phyloP scores from a whole-genome alignment of 1,140 invertebrate genomes.

The Formica selysi region DNA sequence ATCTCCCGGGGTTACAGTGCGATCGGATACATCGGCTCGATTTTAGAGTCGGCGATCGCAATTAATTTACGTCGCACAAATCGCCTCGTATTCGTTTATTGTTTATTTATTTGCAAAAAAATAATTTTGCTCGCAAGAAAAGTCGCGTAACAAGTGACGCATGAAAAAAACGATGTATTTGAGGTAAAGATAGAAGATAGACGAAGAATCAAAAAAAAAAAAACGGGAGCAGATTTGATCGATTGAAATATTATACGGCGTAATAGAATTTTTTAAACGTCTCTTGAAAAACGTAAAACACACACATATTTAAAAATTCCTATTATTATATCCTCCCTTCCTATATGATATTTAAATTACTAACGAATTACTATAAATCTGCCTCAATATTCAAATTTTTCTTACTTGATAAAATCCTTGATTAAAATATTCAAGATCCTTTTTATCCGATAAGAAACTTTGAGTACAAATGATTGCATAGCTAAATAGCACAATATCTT shows the following conservation, averaged over 20 bases:
- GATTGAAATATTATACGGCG: constrained; percentile 6
- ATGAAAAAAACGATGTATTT: not conserved
- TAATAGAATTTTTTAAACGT: constrained; percentile 10
- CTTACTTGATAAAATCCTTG: not conserved
- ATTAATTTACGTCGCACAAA: constrained; percentile 10
- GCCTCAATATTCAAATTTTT: constrained; percentile 6
- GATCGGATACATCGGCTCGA: constrained; percentile 16
- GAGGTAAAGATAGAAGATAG: not conserved
- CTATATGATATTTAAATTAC: constrained; percentile 9
- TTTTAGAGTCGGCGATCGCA: not conserved
- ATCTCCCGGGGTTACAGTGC: not conserved
- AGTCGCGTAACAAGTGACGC: not conserved
- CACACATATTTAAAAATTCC: not conserved
- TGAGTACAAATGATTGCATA: not conserved
- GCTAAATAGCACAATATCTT: not conserved
- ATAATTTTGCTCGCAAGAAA: not conserved
- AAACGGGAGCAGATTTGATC: constrained; percentile 15
- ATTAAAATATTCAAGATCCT: not conserved
- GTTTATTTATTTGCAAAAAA: not conserved
- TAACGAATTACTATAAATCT: not conserved
- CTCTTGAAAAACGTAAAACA: not conserved
- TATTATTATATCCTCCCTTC: not conserved
- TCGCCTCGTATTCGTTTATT: not conserved
- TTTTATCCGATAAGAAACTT: not conserved
- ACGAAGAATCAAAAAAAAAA: not conserved